These are phyloP conservation scores for Myotis pilosus DNA, from an alignment of 2,797 vertebrate species.

Conservation along the genomic window DNA sequence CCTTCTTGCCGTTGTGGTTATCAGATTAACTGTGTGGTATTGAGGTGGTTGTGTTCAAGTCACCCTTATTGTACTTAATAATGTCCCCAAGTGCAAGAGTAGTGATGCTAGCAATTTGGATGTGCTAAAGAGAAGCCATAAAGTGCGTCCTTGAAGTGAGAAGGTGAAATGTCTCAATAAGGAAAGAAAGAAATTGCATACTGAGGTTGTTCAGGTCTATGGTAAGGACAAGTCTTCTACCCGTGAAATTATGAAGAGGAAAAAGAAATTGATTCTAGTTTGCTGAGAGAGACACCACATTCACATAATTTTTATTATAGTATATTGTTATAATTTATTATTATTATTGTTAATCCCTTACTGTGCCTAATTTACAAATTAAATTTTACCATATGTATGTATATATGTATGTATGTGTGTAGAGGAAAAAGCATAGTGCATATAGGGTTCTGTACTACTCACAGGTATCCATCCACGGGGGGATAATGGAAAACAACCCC, in stretches of 20 bases:
- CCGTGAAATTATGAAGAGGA: not conserved
- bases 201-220: not conserved
- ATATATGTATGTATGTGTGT: too few relatives aligned
- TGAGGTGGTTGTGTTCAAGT: not conserved
- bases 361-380: not conserved
- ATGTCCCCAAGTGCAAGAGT: not conserved
- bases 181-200: not conserved
- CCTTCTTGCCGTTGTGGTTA: not conserved
- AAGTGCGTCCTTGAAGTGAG: not conserved
- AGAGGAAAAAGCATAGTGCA: not conserved
- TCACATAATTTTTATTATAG: not conserved
- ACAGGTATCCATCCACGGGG: not conserved
- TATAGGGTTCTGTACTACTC: not conserved
- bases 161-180: not conserved
- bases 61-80: not conserved
- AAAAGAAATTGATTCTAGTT: not conserved
- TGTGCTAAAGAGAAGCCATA: not conserved
- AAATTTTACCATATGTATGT: not conserved
- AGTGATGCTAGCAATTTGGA: not conserved
- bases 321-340: not conserved
- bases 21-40: not conserved
- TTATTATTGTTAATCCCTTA: not conserved
- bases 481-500: not conserved
- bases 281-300: not conserved
- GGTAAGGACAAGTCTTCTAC: not conserved